Conservation (phyloP, 2,113 vertebrate species). For the Brachyhypopomus occidentalis region DNA sequence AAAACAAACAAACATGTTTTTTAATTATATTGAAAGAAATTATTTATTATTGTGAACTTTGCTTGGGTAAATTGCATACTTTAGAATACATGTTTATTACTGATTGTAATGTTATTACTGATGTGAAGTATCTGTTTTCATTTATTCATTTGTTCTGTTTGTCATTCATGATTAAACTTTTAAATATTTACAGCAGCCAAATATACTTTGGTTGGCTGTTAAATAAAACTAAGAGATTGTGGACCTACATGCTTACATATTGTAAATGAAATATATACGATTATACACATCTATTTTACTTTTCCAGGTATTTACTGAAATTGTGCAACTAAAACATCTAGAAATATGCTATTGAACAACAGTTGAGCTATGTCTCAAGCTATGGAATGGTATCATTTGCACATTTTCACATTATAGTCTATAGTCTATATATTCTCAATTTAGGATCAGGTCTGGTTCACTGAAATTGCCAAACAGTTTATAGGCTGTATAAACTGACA, state of each 20-base stretch:
- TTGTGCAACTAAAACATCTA: background rate
- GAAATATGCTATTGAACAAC: background rate
- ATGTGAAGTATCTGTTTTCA: background rate
- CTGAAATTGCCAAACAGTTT: background rate
- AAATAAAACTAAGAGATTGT: background rate
- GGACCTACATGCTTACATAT: background rate
- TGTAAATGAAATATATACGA: background rate
- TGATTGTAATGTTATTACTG: background rate
- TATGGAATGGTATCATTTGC: background rate
- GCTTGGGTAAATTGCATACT: background rate
- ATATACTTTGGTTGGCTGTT: background rate
- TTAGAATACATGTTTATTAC: background rate
- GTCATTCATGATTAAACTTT: background rate
- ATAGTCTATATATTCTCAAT: background rate
- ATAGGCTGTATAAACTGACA: too few relatives aligned
- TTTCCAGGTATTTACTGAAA: background rate
- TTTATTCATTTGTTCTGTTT: background rate
- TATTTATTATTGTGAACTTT: slow-evolving; percentile 10
- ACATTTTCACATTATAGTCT: background rate
- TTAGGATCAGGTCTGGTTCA: background rate
- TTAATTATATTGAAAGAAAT: background rate
- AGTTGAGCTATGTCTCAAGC: background rate
- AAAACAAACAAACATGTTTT: background rate
- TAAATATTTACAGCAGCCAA: background rate
- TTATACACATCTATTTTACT: background rate